Base-by-base conservation (phyloP, 2,797 vertebrate genomes). In the Numenius phaeopus region DNA sequence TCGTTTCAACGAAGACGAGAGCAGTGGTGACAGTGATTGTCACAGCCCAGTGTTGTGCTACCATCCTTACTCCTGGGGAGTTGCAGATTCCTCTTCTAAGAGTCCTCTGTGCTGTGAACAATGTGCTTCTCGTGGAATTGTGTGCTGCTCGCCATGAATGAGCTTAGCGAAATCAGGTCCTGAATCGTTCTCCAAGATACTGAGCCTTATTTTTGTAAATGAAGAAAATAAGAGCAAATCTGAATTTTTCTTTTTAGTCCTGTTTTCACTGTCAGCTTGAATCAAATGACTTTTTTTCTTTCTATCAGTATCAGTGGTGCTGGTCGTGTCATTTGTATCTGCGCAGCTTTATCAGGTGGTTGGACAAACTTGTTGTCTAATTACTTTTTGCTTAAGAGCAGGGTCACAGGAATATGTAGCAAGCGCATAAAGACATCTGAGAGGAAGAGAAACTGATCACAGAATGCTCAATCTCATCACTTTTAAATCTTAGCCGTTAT, bases 11-110 rank as follows among this genome's bases (percentile, higher is more conserved):
- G n/a, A 29, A 37, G 62, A 21, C 1, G 9, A 39, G 52, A 39
- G 79, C 24, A 3, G 2, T 21, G 10, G 18, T 47, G 13, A 12
- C 22, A 29, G 29, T 6, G 47, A 20, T 5, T 16, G 2, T 3
- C 50, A 8, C 59, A 80, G 49, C 54, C 77, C 30, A 19, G 71
- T 32, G 34, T 37, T 37, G 34, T 85, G n/a, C 37, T 2, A 1
- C 46, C 1, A 0, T 24, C 46, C 40, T n/a, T 32, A 0, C 14
- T n/a, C 26, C 77, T 19, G 0, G 16, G 65, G 37, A 52, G 54
- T 5, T 52, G 40, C 58, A 39, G 22, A 22, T 39, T 14, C n/a
- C 34, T 64, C 47, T 52, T 10, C 32, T 10, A 10, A 32, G 49
- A 8, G 57, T 7, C 11, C 26, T 15, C 29, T n/a, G 49, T 39